phyloP scores from a whole-genome alignment of 2,888 invertebrate species.

The Lypha dubia region DNA sequence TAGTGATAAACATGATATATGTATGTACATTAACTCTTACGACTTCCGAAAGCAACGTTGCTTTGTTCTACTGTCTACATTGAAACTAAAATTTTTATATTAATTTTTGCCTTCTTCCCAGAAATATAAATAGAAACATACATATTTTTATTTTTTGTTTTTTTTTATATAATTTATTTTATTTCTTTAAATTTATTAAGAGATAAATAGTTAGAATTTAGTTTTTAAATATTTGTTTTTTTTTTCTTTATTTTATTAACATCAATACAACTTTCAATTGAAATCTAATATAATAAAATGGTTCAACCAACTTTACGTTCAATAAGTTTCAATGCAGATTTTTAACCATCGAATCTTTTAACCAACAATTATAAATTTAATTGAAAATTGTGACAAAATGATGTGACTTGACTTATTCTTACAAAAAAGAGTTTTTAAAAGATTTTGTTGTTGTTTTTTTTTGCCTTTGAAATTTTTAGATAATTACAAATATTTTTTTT shows the following conservation, averaged over 20 bases:
- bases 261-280: slow-evolving; percentile 68
- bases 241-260: slow-evolving; percentile 38
- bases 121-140: too few relatives aligned
- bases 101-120: too few relatives aligned
- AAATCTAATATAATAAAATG: slow-evolving; percentile 49
- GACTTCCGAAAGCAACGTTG: too few relatives aligned
- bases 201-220: slow-evolving; percentile 71
- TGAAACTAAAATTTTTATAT: too few relatives aligned
- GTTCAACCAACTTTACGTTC: slow-evolving; percentile 34
- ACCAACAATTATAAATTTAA: slow-evolving; percentile 46
- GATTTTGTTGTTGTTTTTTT: slow-evolving; percentile 6
- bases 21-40: too few relatives aligned
- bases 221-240: slow-evolving; percentile 49
- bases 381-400: slow-evolving; percentile 65
- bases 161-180: slow-evolving; percentile 49
- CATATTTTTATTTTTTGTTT: not conserved
- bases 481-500: slow-evolving; percentile 61
- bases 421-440: slow-evolving; percentile 48
- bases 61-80: too few relatives aligned
- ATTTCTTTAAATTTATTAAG: slow-evolving; percentile 66
- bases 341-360: not conserved
- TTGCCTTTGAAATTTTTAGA: slow-evolving; percentile 39
- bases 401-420: slow-evolving; percentile 56
- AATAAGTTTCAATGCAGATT: slow-evolving; percentile 39
- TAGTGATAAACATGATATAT: too few relatives aligned